phyloP scores from a whole-genome alignment of 2,797 vertebrate genomes.

The Acrossocheilus fasciatus region DNA sequence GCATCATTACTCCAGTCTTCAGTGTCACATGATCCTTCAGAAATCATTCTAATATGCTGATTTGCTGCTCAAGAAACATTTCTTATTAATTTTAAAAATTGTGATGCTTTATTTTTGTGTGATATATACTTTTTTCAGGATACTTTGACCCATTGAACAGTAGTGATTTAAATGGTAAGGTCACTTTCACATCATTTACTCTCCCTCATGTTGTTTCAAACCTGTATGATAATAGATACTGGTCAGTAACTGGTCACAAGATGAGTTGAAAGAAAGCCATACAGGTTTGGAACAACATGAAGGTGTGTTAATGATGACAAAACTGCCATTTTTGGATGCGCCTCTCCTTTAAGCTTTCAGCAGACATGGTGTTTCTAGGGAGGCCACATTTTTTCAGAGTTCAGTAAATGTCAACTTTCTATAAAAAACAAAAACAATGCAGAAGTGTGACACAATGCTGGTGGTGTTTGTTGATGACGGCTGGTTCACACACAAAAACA shows the following conservation, averaged over 20 bases:
- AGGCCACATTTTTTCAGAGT: background rate
- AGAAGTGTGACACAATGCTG: slow-evolving; percentile 15
- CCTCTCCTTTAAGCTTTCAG: background rate
- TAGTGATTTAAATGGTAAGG: too few species aligned
- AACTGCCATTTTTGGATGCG: background rate
- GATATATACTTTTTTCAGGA: background rate
- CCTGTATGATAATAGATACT: background rate
- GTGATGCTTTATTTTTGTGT: background rate
- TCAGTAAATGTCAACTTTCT: slow-evolving; percentile 22
- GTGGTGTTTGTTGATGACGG: background rate
- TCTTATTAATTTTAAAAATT: background rate
- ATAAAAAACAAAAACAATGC: slow-evolving; percentile 6
- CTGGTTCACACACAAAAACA: slow-evolving; percentile 10
- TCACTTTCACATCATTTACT: background rate
- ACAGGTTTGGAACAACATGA: background rate
- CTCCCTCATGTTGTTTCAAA: background rate
- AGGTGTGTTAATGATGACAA: background rate
- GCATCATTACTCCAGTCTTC: background rate
- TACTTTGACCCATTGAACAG: background rate
- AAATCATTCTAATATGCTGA: background rate
- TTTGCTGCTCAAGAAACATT: background rate
- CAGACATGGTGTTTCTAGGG: background rate
- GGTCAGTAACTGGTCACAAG: background rate
- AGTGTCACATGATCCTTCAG: background rate
- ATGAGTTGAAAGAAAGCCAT: background rate